These are phyloP conservation scores for Papilio gigon DNA, from an alignment of 2,888 invertebrate genomes.

Conservation along the genomic window DNA sequence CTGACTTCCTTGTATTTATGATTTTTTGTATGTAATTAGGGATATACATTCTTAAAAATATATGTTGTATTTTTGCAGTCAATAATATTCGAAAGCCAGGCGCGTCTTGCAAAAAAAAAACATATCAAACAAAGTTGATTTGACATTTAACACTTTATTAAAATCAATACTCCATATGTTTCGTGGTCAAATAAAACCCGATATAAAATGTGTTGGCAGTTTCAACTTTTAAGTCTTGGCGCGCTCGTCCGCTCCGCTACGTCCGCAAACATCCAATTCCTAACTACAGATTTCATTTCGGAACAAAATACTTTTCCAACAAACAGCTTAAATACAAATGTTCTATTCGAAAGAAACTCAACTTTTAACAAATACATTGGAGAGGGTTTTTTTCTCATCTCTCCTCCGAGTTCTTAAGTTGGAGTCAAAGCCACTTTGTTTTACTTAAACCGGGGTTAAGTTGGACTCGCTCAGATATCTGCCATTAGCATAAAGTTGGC, in stretches of 20 bases:
- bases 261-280: neutral
- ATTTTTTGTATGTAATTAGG: neutral
- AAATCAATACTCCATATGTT: neutral
- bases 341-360: slow-evolving; percentile 47
- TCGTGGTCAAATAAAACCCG: neutral
- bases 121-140: too few species aligned
- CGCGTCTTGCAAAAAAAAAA: too few species aligned
- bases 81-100: neutral
- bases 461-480: slow-evolving; percentile 64
- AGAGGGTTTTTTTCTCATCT: slow-evolving; percentile 57
- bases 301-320: neutral
- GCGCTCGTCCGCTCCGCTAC: neutral
- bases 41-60: neutral
- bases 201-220: neutral
- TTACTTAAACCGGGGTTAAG: slow-evolving; percentile 73
- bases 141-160: too few species aligned
- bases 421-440: slow-evolving; percentile 69
- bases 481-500: slow-evolving; percentile 76
- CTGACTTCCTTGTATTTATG: neutral
- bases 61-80: neutral
- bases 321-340: slow-evolving; percentile 46
- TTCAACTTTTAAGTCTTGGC: neutral
- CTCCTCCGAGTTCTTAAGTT: slow-evolving; percentile 57
- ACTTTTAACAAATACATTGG: slow-evolving; percentile 59
- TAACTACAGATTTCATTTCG: neutral